Evolutionary conservation across 92 coral and sea anemone species (phyloP).

Genomic region (Hydrozoanthus gracilis): DNA sequence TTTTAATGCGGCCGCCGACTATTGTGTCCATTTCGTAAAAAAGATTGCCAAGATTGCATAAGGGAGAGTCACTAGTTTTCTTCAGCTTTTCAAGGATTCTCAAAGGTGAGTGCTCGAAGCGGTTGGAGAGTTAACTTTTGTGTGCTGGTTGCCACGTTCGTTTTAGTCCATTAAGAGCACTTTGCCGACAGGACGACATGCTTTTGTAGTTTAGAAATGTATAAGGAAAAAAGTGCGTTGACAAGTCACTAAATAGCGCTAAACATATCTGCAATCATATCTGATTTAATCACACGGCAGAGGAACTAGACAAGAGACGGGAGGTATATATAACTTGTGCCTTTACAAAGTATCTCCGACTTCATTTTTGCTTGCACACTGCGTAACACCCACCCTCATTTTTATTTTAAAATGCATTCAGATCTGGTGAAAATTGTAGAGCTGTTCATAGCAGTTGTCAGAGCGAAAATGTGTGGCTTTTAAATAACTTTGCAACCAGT

Average conservation of each 20-base stretch:
- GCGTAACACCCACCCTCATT: not conserved
- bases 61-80: constrained; percentile 11
- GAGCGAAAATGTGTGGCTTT: not conserved
- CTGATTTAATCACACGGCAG: not conserved
- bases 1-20: constrained; percentile 48
- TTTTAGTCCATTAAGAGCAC: not conserved
- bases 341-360: not conserved
- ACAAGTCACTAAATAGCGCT: not conserved
- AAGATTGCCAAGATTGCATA: constrained; percentile 10
- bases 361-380: not conserved
- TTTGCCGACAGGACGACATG: constrained; percentile 29
- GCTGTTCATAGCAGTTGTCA: not conserved
- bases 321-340: not conserved
- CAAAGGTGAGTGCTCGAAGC: constrained; percentile 37
- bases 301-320: not conserved
- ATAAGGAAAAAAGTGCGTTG: constrained; percentile 13
- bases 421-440: not conserved
- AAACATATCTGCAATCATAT: constrained; percentile 7
- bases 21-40: not conserved
- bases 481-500: not conserved
- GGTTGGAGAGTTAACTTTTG: constrained; percentile 18
- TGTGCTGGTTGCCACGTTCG: constrained; percentile 42
- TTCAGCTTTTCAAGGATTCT: constrained; percentile 20
- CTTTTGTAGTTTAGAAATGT: constrained; percentile 13
- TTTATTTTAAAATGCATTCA: not conserved